Base-by-base conservation (phyloP, 2,888 invertebrate genomes). In the Cantharis lateralis region DNA sequence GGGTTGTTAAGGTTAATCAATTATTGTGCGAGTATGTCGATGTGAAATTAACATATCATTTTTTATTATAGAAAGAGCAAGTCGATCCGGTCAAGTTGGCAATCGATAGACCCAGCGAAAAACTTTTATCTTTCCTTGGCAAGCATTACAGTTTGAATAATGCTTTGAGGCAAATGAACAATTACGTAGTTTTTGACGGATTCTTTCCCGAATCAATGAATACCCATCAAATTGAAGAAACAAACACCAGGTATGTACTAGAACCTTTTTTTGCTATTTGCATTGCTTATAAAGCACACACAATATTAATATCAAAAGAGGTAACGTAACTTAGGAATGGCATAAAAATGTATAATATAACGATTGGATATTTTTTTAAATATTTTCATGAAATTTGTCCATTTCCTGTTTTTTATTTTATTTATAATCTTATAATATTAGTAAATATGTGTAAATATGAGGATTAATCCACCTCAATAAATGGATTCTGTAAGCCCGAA, bases 41-140 rank as follows among this genome's bases (percentile, higher is more conserved):
- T 48, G n/a, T n/a, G 1, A n/a, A n/a, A n/a, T 48, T 48, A 48
- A 2, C n/a, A n/a, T 48, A n/a, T 48, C n/a, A 48, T 48, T 32
- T 32, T 13, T 13, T 72, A 78, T 89, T 91, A 78, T 88, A 94
- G 92, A 93, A 93, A 80, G 93, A 94, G 88, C 90, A 92, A 72
- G 89, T 93, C 66, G 87, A 88, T 69, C 93, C 95, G 0, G 89
- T 92, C 3, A 93, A 95, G 85, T 89, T 98, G 83, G 98, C 99
- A 0, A 94, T 98, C 79, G 98, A 99, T 88, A 92, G 96, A 62
- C 99, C 98, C 0, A 98, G 98, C 0, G 92, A 93, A 70, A 97
- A 97, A 87, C 94, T 98, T 84, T 90, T 96, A 81, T 92, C 92
- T 32, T 99, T 99, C 88, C 89, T 99, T 16, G 90, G 90, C 62